These are phyloP conservation scores for Heteronetta atricapilla DNA, from an alignment of 2,113 vertebrate genomes.

Conservation along the genomic window DNA sequence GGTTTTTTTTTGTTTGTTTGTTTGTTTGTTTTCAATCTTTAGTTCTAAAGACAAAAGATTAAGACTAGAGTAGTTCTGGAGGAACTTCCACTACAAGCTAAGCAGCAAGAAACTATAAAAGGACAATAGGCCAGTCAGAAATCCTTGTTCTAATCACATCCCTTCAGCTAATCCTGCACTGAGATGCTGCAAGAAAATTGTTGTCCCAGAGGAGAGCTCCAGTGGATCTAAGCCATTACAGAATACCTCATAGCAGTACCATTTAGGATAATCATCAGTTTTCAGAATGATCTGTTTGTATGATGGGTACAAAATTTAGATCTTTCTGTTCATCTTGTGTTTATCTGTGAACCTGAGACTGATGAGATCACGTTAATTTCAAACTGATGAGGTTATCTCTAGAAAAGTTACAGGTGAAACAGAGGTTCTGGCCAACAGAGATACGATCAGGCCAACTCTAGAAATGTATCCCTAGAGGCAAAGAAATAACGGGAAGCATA, in stretches of 20 bases:
- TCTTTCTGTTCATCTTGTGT: neutral
- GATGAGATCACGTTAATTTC: neutral
- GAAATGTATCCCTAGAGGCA: neutral
- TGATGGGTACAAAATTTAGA: neutral
- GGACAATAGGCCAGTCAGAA: neutral
- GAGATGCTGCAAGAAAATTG: neutral
- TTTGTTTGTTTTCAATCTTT: fast-evolving
- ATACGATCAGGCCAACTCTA: neutral
- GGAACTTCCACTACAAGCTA: neutral
- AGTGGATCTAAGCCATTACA: neutral
- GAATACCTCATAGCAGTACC: neutral
- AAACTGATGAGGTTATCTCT: neutral
- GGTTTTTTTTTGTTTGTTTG: no score
- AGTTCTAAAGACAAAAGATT: neutral
- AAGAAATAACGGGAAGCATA: neutral
- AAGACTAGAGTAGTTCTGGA: neutral
- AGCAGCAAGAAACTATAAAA: neutral
- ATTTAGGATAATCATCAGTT: neutral
- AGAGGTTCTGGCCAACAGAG: neutral
- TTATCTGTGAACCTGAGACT: neutral
- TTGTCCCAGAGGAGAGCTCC: neutral
- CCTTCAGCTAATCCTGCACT: neutral
- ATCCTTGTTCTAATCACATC: neutral
- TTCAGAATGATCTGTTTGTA: neutral
- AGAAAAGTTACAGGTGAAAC: neutral